Base-by-base conservation (phyloP, 1,140 invertebrate genomes). In the Drosophila ohnishii region DNA sequence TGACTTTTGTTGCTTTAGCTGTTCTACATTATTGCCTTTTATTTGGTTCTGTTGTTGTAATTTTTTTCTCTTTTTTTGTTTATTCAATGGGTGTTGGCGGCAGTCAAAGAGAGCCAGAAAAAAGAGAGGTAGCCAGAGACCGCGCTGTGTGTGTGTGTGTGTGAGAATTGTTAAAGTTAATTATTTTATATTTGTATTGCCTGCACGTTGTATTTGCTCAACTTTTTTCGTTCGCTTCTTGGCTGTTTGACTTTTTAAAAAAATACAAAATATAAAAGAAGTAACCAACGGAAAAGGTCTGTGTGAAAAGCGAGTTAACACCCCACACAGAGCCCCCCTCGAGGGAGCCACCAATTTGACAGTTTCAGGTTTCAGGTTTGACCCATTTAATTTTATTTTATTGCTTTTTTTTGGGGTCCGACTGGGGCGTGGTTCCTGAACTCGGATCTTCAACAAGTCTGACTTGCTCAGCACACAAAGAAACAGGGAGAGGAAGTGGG, bases 171-270 rank as follows among this genome's bases (percentile, higher is more conserved):
- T 84, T 88, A 83, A 88, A 88, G 83, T 84, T 88, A 87, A 87
- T 87, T 87, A 88, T 87, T 84, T 84, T 72, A 70, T 84, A 77
- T 84, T 87, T 87, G 76, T 88, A 83, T 83, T 87, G 75, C 71
- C 66, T 61, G 84, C 80, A 82, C 78, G 83, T 83, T 88, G 76
- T 86, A 87, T 86, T 86, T 86, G 83, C 69, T 69, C 71, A 86
- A 83, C 70, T 86, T 86, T 86, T 85, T 55, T 86, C 66, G 51
- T 77, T 59, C 35, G 50, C 67, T 55, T 56, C 69, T 78, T 66
- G 61, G 53, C 35, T 78, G 59, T 81, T 84, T 81, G 78, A 81
- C 82, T 84, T 84, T 70, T 64, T 7, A 42, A 50, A 47, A 61
- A 66, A 72, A 66, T 39, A 74, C 32, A 58, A 34, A 64, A 67